Evolutionary conservation across 2,113 vertebrate genomes (phyloP).

Genomic region (Lepus americanus): DNA sequence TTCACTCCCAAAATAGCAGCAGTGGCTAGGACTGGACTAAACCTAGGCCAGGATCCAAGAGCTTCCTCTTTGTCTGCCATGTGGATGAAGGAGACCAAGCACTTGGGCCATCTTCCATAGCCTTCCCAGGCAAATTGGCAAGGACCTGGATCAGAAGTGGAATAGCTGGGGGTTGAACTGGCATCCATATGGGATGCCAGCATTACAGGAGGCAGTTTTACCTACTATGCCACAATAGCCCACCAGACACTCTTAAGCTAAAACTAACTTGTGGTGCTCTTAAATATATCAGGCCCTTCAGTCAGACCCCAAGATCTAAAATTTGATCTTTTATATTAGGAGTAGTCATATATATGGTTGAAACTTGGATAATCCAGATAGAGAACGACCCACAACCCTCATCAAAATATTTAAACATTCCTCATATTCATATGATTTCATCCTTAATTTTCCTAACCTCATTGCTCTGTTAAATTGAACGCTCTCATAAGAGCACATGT

Average conservation of each 20-base stretch:
- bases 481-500: not conserved
- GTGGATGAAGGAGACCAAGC: too few relatives aligned
- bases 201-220: too few relatives aligned
- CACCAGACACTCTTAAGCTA: not conserved
- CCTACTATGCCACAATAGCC: too few relatives aligned
- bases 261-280: conserved; percentile 14
- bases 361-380: not conserved
- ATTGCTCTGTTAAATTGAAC: conserved; percentile 34
- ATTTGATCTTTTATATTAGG: not conserved
- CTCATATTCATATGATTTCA: conserved; percentile 22
- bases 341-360: not conserved
- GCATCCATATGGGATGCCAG: too few relatives aligned
- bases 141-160: too few relatives aligned
- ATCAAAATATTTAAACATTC: conserved; percentile 38
- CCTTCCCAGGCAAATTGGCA: too few relatives aligned
- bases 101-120: too few relatives aligned
- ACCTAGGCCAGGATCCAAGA: too few relatives aligned
- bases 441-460: conserved; percentile 4
- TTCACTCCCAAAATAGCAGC: too few relatives aligned
- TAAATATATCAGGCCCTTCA: not conserved
- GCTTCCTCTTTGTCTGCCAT: too few relatives aligned
- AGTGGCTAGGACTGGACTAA: too few relatives aligned
- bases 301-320: not conserved
- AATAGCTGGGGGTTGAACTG: too few relatives aligned
- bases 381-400: not conserved